Base-by-base conservation (phyloP, 2,888 invertebrate species). In the Pseudeuparius sepicola region DNA sequence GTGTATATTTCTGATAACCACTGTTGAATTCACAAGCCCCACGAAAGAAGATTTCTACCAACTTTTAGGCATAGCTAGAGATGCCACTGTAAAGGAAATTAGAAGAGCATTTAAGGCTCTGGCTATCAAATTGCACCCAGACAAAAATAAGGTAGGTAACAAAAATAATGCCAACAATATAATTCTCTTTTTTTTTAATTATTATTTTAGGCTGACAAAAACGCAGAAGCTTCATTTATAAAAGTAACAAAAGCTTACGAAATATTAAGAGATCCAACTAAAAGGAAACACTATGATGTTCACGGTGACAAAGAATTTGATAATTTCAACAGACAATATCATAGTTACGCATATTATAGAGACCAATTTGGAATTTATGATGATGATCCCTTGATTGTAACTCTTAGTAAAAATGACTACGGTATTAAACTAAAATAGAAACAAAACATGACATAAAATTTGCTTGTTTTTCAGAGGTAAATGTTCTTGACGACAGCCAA, bases 341-440 rank as follows among this genome's bases (percentile, higher is more conserved):
- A 86, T 47, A 83, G 78, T 46, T 84, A 87, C 69, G 72, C 76
- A 42, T 89, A 79, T 59, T 88, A 87, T 54, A 74, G 72, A 45
- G 72, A 81, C 51, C 74, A 78, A 49, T 82, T 89, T 68, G 89
- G 87, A 36, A 73, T 90, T 41, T 90, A 89, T 60, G 84, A 87
- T 55, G 80, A 87, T 55, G 87, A 89, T 63, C 75, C 75, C 13
- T 73, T 79, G 60, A 81, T 90, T 40, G 74, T 83, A 14, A 86
- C 86, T 1, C 61, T 90, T 2, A 78, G 76, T 46, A 71, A 70
- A 49, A 68, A 73, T 39, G 82, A 77, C 53, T 90, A 82, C 67
- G 76, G 85, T 85, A 61, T 20, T n/a, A n/a, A n/a, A n/a, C n/a
- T n/a, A n/a, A n/a, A n/a, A n/a, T n/a, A n/a, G n/a, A n/a, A n/a